Conservation (phyloP, 2,113 vertebrate genomes). For the Cottus gobio region DNA sequence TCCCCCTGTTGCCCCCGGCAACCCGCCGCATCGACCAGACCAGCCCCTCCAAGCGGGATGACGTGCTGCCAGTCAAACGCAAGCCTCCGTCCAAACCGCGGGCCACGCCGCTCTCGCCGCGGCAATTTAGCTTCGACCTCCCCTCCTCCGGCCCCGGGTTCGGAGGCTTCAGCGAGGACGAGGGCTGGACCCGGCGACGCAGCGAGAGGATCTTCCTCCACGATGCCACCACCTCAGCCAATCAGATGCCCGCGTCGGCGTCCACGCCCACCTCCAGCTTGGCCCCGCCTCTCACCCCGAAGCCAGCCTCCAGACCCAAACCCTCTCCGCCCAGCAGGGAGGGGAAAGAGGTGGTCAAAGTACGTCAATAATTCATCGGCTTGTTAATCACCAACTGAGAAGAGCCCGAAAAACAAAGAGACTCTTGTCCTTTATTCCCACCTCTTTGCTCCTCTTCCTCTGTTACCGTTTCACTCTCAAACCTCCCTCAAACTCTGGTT, state of each 20-base stretch:
- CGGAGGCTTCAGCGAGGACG: conserved; percentile 88
- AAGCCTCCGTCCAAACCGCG: conserved; percentile 86
- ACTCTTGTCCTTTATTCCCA: background rate
- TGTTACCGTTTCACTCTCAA: conserved; percentile 8
- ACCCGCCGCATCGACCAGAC: conserved; percentile 66
- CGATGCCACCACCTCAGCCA: conserved; percentile 84
- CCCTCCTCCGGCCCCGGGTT: conserved; percentile 64
- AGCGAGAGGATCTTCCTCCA: conserved; percentile 98
- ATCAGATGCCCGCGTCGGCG: conserved; percentile 69
- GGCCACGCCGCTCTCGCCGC: conserved; percentile 84
- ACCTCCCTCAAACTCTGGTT: conserved; percentile 36
- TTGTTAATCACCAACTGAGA: conserved; percentile 20
- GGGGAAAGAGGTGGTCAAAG: conserved; percentile 79
- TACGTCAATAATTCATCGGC: conserved; percentile 63
- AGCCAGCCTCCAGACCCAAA: conserved; percentile 85
- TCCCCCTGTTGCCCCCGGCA: conserved; percentile 69
- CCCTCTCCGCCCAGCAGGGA: conserved; percentile 84
- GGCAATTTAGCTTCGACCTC: conserved; percentile 89
- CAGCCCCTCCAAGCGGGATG: conserved; percentile 84
- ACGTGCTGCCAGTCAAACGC: conserved; percentile 85
- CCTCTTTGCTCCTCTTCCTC: conserved; percentile 1
- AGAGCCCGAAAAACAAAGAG: conserved; percentile 13
- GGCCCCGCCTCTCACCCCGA: conserved; percentile 73
- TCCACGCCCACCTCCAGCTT: conserved; percentile 47
- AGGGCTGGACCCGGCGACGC: conserved; percentile 91